Conservation (phyloP, 2,797 vertebrate genomes). For the Enteromius paludinosus region DNA sequence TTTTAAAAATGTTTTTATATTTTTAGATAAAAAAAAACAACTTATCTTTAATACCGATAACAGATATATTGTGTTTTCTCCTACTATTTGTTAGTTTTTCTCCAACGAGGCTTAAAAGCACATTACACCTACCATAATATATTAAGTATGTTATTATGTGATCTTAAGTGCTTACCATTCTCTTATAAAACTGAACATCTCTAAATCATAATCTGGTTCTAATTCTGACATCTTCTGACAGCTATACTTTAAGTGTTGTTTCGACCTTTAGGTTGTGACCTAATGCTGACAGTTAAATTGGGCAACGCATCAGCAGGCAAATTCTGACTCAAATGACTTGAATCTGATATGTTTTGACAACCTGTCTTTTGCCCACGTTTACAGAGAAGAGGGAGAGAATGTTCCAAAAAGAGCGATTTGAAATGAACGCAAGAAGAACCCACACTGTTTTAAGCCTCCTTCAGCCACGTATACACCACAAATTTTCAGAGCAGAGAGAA, state of each 20-base stretch:
- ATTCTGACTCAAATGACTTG: constrained; percentile 25
- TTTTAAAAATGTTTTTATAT: too few species aligned
- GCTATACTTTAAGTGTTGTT: background rate
- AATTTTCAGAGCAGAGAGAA: constrained; percentile 41
- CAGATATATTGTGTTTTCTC: too few species aligned
- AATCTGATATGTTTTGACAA: constrained; percentile 49
- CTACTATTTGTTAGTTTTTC: background rate
- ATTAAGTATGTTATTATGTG: background rate
- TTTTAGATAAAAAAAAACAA: too few species aligned
- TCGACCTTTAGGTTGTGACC: constrained; percentile 43
- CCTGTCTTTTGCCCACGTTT: constrained; percentile 40
- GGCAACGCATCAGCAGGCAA: constrained; percentile 38
- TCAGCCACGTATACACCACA: constrained; percentile 17
- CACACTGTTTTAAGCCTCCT: constrained; percentile 14
- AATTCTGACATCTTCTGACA: background rate
- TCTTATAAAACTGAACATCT: background rate
- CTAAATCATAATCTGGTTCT: background rate
- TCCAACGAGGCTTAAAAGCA: background rate
- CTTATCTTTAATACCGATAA: too few species aligned
- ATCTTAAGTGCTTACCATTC: background rate
- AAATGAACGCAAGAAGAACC: constrained; percentile 30
- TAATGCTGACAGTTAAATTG: constrained; percentile 37
- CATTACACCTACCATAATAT: background rate
- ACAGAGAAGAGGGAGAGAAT: constrained; percentile 3
- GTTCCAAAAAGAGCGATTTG: constrained; percentile 17